phyloP scores from a whole-genome alignment of 2,113 vertebrate genomes.

The Tupaia tana region DNA sequence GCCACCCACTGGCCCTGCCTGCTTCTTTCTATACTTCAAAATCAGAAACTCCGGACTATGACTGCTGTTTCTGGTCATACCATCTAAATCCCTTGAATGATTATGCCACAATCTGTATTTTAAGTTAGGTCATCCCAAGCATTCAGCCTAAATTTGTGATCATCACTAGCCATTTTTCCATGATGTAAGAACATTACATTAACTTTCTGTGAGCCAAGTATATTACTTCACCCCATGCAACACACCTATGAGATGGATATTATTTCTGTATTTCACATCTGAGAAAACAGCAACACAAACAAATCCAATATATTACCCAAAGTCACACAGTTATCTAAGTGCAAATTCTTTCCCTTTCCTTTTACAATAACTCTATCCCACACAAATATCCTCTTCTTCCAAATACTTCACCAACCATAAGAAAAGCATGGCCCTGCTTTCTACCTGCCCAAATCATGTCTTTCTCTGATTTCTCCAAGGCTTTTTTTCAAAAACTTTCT shows the following conservation, averaged over 20 bases:
- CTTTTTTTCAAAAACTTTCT: conserved; percentile 7
- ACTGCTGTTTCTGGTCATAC: not conserved
- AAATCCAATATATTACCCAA: not conserved
- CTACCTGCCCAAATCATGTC: not conserved
- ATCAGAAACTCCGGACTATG: not conserved
- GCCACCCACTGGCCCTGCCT: too few species aligned
- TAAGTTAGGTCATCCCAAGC: not conserved
- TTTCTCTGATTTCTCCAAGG: not conserved
- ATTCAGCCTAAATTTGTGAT: conserved; percentile 41
- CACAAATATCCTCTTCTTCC: not conserved
- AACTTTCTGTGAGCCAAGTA: not conserved
- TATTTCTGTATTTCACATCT: conserved; percentile 29
- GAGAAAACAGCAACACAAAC: not conserved
- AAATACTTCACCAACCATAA: not conserved
- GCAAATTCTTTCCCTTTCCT: conserved; percentile 13
- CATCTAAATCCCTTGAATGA: not conserved
- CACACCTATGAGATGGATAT: not conserved
- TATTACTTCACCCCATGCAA: conserved; percentile 26
- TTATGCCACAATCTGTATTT: not conserved
- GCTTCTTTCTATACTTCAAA: conserved; percentile 4
- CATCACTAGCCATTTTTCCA: not conserved
- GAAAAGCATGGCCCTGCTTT: not conserved
- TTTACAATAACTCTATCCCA: not conserved
- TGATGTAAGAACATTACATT: not conserved
- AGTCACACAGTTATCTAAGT: not conserved